phyloP scores from a whole-genome alignment of 2,797 vertebrate species.

The Periophthalmus magnuspinnatus region DNA sequence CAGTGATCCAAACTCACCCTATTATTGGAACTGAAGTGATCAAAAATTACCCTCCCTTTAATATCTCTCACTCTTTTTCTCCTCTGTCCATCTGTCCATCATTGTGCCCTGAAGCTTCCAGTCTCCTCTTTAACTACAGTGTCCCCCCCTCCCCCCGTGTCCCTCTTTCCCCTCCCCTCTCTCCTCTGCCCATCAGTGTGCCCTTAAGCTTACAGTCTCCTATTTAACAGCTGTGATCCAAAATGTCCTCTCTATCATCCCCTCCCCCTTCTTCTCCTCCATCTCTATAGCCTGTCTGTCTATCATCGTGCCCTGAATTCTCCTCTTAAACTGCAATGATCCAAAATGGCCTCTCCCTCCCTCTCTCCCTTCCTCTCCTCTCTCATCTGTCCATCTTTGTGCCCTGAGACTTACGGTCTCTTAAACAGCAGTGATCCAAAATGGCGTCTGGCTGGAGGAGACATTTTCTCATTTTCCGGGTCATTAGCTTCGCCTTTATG shows the following conservation, averaged over 20 bases:
- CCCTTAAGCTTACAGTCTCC: too few species aligned
- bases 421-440: constrained; percentile 59
- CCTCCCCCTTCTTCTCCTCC: background rate
- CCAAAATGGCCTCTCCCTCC: constrained; percentile 12
- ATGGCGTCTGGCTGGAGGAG: constrained; percentile 41
- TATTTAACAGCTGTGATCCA: too few species aligned
- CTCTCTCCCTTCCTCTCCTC: constrained; percentile 16
- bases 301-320: constrained; percentile 11
- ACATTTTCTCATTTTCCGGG: constrained; percentile 79
- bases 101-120: background rate
- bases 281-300: background rate
- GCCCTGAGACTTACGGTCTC: constrained; percentile 37
- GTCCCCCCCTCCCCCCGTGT: too few species aligned
- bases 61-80: too few species aligned
- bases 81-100: too few species aligned
- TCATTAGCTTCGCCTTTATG: constrained; percentile 72
- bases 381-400: constrained; percentile 25
- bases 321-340: constrained; percentile 12
- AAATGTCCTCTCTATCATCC: background rate
- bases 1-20: too few species aligned
- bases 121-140: too few species aligned
- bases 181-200: background rate
- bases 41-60: too few species aligned
- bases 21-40: too few species aligned
- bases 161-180: background rate